Evolutionary conservation across 2,888 invertebrate species (phyloP).

Genomic region (Flexamia atlantica): DNA sequence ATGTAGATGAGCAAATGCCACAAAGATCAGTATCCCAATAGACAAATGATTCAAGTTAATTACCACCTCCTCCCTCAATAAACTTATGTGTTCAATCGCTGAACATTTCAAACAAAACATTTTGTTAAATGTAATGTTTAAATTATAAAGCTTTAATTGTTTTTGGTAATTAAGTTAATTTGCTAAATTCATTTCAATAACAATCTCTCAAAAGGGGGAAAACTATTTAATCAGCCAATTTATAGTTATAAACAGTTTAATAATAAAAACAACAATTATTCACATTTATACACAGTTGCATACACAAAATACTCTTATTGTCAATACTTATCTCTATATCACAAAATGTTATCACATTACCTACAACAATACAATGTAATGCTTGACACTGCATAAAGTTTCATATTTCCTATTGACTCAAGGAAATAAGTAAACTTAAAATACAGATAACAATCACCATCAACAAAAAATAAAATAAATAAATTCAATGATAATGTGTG

Average conservation of each 20-base stretch:
- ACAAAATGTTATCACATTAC: slow-evolving; percentile 45
- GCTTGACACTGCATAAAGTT: background rate
- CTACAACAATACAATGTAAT: background rate
- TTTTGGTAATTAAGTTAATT: too few species aligned
- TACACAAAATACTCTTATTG: slow-evolving; percentile 34
- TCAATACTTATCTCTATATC: slow-evolving; percentile 44
- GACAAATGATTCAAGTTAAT: too few species aligned
- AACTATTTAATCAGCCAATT: background rate
- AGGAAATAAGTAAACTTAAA: slow-evolving; percentile 11
- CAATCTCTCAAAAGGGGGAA: background rate
- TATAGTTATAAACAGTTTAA: background rate
- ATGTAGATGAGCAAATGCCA: too few species aligned
- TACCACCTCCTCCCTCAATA: too few species aligned
- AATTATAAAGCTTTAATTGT: too few species aligned
- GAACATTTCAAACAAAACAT: too few species aligned
- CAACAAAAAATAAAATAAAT: background rate
- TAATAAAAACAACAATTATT: slow-evolving; percentile 29
- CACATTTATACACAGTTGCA: background rate
- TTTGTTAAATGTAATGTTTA: too few species aligned
- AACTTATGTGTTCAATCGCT: too few species aligned
- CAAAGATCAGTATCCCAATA: too few species aligned
- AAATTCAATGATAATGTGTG: background rate
- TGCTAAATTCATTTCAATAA: too few species aligned
- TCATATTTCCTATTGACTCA: background rate
- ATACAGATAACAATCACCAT: background rate